Percentiles rank a stretch among this genome's conserved stretches.
Conservation (phyloP, 1,140 invertebrate genomes). For the Aphidius ervi region DNA sequence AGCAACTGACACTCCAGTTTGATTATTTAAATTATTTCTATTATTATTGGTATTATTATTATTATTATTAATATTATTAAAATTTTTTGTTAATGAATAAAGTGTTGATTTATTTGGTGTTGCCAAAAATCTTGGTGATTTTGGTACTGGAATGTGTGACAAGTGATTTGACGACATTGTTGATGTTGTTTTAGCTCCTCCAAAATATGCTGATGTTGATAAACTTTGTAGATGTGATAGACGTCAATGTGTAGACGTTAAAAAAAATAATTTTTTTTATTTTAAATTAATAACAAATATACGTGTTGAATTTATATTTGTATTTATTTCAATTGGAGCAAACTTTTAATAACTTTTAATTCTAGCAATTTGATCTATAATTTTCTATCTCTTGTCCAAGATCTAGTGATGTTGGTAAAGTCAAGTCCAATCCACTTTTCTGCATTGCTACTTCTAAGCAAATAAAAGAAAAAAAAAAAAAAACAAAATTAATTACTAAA, state of each 20-base stretch:
- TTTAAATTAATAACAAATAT: no score
- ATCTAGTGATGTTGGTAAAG: slow-evolving; percentile 12
- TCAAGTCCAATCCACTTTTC: slow-evolving; percentile 41
- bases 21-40: slow-evolving; percentile 5
- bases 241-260: no score
- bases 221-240: no score
- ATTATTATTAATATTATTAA: slow-evolving; percentile 6
- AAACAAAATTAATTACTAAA: no score
- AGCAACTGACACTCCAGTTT: slow-evolving; percentile 35
- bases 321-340: no score
- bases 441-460: slow-evolving; percentile 37
- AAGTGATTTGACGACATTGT: slow-evolving; percentile 34
- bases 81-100: slow-evolving; percentile 14
- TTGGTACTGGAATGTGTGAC: slow-evolving; percentile 46
- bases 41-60: slow-evolving; percentile 4
- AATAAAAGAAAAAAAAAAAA: neutral
- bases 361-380: no score
- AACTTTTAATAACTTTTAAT: no score
- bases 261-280: no score
- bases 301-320: no score
- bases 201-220: slow-evolving; percentile 17
- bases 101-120: slow-evolving; percentile 28
- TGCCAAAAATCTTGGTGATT: slow-evolving; percentile 34
- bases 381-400: no score
- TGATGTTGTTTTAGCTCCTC: slow-evolving; percentile 17